Evolutionary conservation across 1,140 invertebrate species (phyloP).

Genomic region (Heliconius himera): DNA sequence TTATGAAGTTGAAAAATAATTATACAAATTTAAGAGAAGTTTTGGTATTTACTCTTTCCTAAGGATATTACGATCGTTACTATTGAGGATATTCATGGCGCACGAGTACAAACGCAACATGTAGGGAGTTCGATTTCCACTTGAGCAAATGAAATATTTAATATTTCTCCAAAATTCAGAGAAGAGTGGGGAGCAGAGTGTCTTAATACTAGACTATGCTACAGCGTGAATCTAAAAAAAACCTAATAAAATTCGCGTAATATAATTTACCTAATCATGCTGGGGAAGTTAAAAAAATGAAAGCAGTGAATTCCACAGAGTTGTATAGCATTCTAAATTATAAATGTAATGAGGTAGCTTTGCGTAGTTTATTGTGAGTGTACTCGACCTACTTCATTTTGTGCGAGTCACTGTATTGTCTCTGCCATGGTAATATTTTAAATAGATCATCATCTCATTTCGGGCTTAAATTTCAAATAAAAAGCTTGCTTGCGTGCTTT

Average conservation of each 20-base stretch:
- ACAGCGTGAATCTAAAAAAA: too few relatives aligned
- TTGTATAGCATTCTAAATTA: constrained; percentile 29
- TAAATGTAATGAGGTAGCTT: constrained; percentile 31
- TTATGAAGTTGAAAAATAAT: not conserved
- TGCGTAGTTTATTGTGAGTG: constrained; percentile 26
- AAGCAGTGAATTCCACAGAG: not conserved
- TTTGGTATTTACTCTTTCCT: not conserved
- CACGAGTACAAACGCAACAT: too few relatives aligned
- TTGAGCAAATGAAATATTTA: too few relatives aligned
- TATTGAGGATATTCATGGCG: too few relatives aligned
- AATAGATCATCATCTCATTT: constrained; percentile 23
- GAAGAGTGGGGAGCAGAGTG: too few relatives aligned
- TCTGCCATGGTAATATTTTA: constrained; percentile 22
- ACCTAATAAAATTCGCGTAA: too few relatives aligned
- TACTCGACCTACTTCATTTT: constrained; percentile 25
- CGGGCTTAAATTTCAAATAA: not conserved
- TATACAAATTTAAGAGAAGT: not conserved
- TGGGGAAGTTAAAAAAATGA: constrained; percentile 4
- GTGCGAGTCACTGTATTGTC: constrained; percentile 23
- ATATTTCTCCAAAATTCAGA: too few relatives aligned
- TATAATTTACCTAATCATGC: not conserved
- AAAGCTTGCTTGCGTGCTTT: not conserved
- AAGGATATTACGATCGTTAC: not conserved
- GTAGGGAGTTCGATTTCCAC: too few relatives aligned
- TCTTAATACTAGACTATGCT: too few relatives aligned